phyloP scores from a whole-genome alignment of 2,888 invertebrate species.

The Maniola hyperantus region DNA sequence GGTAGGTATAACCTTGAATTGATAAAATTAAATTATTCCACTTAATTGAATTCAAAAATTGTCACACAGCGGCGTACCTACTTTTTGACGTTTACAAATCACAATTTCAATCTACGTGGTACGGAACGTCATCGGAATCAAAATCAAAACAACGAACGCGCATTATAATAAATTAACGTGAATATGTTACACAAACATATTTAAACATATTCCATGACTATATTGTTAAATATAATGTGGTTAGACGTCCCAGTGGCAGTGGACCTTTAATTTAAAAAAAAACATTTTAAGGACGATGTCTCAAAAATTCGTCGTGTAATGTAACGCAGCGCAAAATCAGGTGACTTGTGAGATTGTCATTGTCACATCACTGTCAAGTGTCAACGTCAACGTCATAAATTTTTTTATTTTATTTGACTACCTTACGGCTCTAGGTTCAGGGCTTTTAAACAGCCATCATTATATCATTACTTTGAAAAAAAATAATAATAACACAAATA shows the following conservation, averaged over 20 bases:
- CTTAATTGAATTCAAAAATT: conserved; percentile 38
- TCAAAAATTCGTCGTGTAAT: conserved; percentile 6
- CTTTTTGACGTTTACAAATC: not conserved
- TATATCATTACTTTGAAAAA: too few species aligned
- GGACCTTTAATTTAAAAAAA: too few species aligned
- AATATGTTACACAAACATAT: too few species aligned
- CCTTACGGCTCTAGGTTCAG: not conserved
- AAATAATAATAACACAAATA: too few species aligned
- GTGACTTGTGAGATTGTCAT: too few species aligned
- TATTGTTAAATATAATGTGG: too few species aligned
- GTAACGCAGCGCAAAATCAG: conserved; percentile 9
- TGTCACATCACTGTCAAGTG: not conserved
- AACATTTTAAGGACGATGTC: too few species aligned
- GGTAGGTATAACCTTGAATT: conserved; percentile 67
- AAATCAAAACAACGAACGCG: not conserved
- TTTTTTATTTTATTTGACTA: not conserved
- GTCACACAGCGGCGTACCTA: conserved; percentile 38
- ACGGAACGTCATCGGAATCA: not conserved
- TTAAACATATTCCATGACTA: too few species aligned
- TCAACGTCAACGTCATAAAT: not conserved
- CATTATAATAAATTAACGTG: not conserved
- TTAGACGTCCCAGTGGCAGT: too few species aligned
- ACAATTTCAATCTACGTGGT: not conserved
- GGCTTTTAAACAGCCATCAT: too few species aligned
- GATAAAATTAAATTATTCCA: conserved; percentile 69